A percentile compares a stretch with the other conserved stretches of the same genome.
These are phyloP conservation scores for cattle (Bos taurus) DNA, from an alignment of 2,113 vertebrate genomes.

Conservation along the genomic window ARS-UCD2.0 NC_037328.1:78863501-78864000, in stretches of 20 bases:
- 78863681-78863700: background rate
- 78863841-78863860: background rate
- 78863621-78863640: background rate
- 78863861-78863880: background rate
- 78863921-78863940: background rate
- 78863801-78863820: background rate
- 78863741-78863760: background rate
- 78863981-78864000: background rate
- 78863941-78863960: background rate
- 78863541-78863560: background rate
- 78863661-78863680: background rate
- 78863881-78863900: background rate
- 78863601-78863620: background rate
- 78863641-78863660: background rate
- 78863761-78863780: background rate
- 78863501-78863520: background rate
- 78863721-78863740: background rate
- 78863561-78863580: background rate
- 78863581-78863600: background rate
- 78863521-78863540: background rate
- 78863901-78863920: background rate
- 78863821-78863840: background rate
- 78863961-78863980: background rate
- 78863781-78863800: background rate
- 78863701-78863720: background rate